A percentile compares a stretch with the other conserved stretches of the same genome.
Evolutionary conservation across 2,113 vertebrate species (phyloP).

Genomic region (Pungitius pungitius): DNA sequence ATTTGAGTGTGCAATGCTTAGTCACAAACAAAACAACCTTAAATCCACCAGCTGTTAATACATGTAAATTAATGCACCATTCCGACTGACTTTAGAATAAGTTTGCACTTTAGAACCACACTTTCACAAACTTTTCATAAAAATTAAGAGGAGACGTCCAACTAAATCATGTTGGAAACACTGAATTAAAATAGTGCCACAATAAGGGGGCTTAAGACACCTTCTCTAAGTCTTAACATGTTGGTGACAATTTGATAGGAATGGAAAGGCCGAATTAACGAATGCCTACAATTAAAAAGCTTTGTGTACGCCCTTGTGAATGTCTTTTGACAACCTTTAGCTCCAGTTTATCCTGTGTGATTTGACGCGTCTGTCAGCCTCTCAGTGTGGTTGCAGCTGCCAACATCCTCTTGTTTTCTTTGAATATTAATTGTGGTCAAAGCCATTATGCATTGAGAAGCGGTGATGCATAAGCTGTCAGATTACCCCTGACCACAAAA

Average conservation of each 20-base stretch:
- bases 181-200: conserved; percentile 41
- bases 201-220: conserved; percentile 50
- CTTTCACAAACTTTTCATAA: conserved; percentile 3
- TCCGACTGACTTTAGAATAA: conserved; percentile 23
- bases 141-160: conserved; percentile 13
- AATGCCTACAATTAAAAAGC: conserved; percentile 71
- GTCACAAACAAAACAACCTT: conserved; percentile 1
- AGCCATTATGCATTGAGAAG: conserved; percentile 66
- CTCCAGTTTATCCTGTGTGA: conserved; percentile 70
- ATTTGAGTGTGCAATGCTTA: background rate
- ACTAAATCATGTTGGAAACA: conserved; percentile 18
- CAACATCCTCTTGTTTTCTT: conserved; percentile 68
- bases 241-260: conserved; percentile 62
- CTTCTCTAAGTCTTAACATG: conserved; percentile 53
- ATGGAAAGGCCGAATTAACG: conserved; percentile 73
- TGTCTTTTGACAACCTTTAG: conserved; percentile 74
- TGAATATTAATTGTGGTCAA: conserved; percentile 78
- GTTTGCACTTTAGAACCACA: conserved; percentile 14
- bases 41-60: conserved; percentile 29
- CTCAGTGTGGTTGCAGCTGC: conserved; percentile 58
- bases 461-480: conserved; percentile 72
- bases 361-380: conserved; percentile 73
- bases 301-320: conserved; percentile 52
- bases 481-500: conserved; percentile 74
- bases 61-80: conserved; percentile 40